Evolutionary conservation across 2,113 vertebrate species (phyloP).

Genomic region (Euleptes europaea): DNA sequence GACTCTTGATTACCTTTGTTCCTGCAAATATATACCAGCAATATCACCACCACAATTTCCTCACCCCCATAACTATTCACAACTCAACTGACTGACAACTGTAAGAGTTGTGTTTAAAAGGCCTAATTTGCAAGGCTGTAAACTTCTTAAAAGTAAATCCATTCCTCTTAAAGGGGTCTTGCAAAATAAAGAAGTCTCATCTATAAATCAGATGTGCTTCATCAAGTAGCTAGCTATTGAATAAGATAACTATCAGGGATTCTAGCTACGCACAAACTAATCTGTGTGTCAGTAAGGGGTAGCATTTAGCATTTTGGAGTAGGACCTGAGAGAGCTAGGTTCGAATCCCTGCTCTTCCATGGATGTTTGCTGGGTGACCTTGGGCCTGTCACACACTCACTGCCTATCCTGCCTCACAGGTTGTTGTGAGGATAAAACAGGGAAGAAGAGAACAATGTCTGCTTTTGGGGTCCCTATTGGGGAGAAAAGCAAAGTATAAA

Average conservation of each 20-base stretch:
- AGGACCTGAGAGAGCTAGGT: no score
- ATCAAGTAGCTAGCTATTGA: not conserved
- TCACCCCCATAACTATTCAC: not conserved
- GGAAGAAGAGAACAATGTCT: not conserved
- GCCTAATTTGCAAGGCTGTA: not conserved
- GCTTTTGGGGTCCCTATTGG: no score
- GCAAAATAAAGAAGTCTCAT: not conserved
- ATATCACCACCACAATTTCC: not conserved
- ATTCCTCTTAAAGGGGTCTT: not conserved
- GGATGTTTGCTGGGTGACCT: no score
- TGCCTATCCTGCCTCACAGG: no score
- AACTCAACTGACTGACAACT: conserved; percentile 21
- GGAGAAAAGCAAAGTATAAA: no score
- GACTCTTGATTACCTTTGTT: not conserved
- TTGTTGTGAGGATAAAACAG: no score
- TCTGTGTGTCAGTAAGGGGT: no score
- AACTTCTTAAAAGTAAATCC: not conserved
- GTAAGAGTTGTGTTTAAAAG: conserved; percentile 16
- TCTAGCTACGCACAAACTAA: not conserved
- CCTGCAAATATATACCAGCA: not conserved
- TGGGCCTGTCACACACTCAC: no score
- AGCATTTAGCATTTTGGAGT: no score
- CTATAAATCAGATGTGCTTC: not conserved
- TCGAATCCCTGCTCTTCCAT: no score
- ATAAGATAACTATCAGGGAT: not conserved